phyloP scores from a whole-genome alignment of 2,113 vertebrate species.

The Corythaeola cristata region DNA sequence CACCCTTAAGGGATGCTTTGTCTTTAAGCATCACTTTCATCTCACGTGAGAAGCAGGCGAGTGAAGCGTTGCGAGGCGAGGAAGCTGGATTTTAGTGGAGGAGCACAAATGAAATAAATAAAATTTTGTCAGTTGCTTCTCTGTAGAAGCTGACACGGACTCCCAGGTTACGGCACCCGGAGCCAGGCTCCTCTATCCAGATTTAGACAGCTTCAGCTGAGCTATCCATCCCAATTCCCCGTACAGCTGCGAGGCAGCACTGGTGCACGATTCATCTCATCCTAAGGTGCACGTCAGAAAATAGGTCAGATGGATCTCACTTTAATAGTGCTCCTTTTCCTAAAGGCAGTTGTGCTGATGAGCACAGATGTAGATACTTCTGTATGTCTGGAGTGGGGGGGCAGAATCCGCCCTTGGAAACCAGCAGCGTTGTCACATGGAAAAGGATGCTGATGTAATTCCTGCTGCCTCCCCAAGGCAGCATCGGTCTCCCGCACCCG shows the following conservation, averaged over 20 bases:
- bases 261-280: neutral
- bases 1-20: neutral
- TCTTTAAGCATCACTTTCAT: neutral
- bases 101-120: neutral
- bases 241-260: neutral
- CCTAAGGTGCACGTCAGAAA: constrained; percentile 43
- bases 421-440: neutral
- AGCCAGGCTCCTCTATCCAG: neutral
- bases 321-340: constrained; percentile 22
- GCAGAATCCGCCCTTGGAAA: neutral
- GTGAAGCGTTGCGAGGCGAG: neutral
- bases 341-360: neutral
- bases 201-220: neutral
- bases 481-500: neutral
- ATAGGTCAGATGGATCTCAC: constrained; percentile 51
- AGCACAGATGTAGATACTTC: constrained; percentile 23
- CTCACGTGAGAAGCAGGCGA: neutral
- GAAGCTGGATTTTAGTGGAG: neutral
- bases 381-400: neutral
- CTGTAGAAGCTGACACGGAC: neutral
- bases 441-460: neutral
- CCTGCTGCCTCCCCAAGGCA: neutral
- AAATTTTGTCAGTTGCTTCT: neutral
- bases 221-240: neutral
- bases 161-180: rapidly evolving